Base-by-base conservation (phyloP, 2,797 vertebrate species). In the Liparis tanakae region DNA sequence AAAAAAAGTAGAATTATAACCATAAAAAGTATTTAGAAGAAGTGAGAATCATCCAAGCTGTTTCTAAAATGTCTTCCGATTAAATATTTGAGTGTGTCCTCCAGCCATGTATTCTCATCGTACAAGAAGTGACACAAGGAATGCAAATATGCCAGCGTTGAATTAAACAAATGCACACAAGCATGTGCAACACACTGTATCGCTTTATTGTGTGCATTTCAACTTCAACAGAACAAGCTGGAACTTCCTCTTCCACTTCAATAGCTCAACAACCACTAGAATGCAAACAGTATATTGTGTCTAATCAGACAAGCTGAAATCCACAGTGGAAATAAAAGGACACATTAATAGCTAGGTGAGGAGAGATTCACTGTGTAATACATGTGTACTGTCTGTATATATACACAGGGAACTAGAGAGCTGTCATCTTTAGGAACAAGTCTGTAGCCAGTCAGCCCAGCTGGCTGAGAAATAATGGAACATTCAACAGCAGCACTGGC, bases 341-440 rank as follows among this genome's bases (percentile, higher is more conserved):
- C 12, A 62, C 22, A 60, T 64, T 85, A 87, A 90, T 87, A 64
- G 61, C 36, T 6, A 89, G 70, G 90, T 86, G 87, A 84, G 62
- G 87, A 91, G 36, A 33, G 89, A 91, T 82, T 78, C 77, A 84
- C 39, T 58, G 54, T 55, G 62, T 62, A 18, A 64, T 68, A 68
- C 43, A 74, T 72, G 70, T 80, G 74, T 79, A 68, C 70, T 80
- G 44, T 78, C 17, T 79, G 72, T 60, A 70, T 74, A 67, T 75
- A 76, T 50, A 80, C 75, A 83, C 72, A 79, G 56, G 67, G 54
- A 81, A 72, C 72, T 72, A 50, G 48, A 74, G 69, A 33, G 54
- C 72, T 78, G 78, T 85, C 74, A 66, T 83, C 82, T 78, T 78
- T 18, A 73, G 58, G 51, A 76, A 75, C 43, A 54, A 15, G 57